These are phyloP conservation scores for Rhynchophorus ferrugineus DNA, from an alignment of 1,140 invertebrate species.

Conservation along the genomic window DNA sequence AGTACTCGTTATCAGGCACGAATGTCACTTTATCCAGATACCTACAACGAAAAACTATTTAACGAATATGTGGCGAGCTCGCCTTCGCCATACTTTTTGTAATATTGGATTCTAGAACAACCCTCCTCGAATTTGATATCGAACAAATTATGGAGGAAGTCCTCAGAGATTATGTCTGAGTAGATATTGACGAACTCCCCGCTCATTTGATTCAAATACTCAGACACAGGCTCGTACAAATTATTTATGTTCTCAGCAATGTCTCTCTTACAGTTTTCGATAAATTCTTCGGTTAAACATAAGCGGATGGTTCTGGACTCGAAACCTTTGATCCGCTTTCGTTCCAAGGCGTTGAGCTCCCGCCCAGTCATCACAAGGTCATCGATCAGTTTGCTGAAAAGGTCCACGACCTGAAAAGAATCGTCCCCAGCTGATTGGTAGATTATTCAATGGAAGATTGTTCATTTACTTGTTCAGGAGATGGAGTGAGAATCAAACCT, in stretches of 20 bases:
- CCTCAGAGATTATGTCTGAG: conserved; percentile 17
- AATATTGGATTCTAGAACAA: conserved; percentile 27
- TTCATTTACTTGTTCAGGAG: conserved; percentile 11
- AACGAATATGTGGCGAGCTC: too few species aligned
- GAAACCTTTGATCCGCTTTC: conserved; percentile 25
- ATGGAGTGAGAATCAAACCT: conserved; percentile 20
- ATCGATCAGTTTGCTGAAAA: conserved; percentile 21
- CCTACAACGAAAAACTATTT: conserved; percentile 1
- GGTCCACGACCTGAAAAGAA: conserved; percentile 12
- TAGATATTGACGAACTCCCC: conserved; percentile 22
- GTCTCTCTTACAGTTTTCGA: conserved; percentile 17
- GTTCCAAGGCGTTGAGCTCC: conserved; percentile 23
- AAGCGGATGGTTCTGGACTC: conserved; percentile 22
- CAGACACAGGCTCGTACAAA: conserved; percentile 23
- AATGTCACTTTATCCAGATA: conserved; percentile 24
- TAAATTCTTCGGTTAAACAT: conserved; percentile 29
- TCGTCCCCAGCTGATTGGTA: background rate
- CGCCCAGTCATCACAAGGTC: conserved; percentile 20
- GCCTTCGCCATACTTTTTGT: conserved; percentile 21
- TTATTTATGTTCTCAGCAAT: conserved; percentile 22
- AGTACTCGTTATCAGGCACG: conserved; percentile 29
- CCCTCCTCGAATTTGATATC: conserved; percentile 29
- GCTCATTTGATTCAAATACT: conserved; percentile 22
- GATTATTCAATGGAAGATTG: background rate
- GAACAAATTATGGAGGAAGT: conserved; percentile 8